Base-by-base conservation (phyloP, 2,113 vertebrate genomes). In the Solea senegalensis region DNA sequence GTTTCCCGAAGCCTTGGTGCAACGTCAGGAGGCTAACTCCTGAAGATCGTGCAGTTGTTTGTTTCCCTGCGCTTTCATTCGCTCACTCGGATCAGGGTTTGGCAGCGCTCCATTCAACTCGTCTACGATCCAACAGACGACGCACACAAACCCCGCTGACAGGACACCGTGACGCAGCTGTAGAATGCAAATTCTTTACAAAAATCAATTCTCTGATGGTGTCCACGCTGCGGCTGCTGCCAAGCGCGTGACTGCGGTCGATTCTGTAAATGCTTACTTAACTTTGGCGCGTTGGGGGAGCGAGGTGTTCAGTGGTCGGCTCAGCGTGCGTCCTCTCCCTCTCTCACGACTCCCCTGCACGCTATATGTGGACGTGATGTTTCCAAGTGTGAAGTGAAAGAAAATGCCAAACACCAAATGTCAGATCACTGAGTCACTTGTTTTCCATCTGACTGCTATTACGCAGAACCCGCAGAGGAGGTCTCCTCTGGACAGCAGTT, bases 351-450 rank as follows among this genome's bases (percentile, higher is more conserved):
- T 60, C 75, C 63, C 49, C 50, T 41, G 49, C 62, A 78, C 41
- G 65, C 61, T 60, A 70, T 72, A 54, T 58, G 68, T 62, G 76
- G 71, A 82, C 59, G 79, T 13, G 61, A 79, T 58, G 79, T 80
- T 77, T 86, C 65, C 46, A 81, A 57, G 75, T 81, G 78, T 68
- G 78, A 80, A 71, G 69, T 74, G 87, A 81, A 80, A 85, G 74
- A 91, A 93, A 90, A 91, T 85, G 86, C 83, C 87, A 84, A 14
- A 11, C 65, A 70, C 72, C 83, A 93, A 94, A 94, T 94, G 92
- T 92, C 93, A 93, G 62, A 83, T 67, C 40, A 83, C 81, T 92
- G 92, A 94, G 81, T 94, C 93, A 93, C 83, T 85, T 65, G 70
- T 54, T 48, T 46, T 77, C 92, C 92, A 93, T 94, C 92, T 92